These are phyloP conservation scores for Macroglossus sobrinus DNA, from an alignment of 2,113 vertebrate genomes.

Conservation along the genomic window DNA sequence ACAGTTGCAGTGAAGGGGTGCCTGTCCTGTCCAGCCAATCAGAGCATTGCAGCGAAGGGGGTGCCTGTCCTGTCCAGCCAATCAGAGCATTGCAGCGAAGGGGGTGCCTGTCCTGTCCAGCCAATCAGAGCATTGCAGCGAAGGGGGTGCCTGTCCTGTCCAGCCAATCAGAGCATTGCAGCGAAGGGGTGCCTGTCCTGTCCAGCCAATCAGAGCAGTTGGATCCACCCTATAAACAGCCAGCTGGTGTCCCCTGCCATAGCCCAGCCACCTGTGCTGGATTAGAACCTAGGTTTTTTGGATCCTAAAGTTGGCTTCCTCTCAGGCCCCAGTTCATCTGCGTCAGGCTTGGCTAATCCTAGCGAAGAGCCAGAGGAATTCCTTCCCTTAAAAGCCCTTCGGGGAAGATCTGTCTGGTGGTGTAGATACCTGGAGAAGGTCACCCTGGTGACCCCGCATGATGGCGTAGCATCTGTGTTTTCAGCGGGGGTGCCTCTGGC, in stretches of 20 bases:
- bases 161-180: no score
- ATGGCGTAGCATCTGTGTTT: rapidly evolving
- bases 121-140: not conserved
- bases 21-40: not conserved
- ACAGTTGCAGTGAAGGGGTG: not conserved
- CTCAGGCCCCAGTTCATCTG: not conserved
- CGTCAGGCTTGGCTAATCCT: not conserved
- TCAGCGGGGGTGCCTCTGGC: not conserved
- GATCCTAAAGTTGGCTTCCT: not conserved
- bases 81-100: not conserved
- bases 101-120: not conserved
- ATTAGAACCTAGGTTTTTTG: not conserved
- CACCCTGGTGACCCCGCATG: rapidly evolving
- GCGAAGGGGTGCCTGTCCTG: not conserved
- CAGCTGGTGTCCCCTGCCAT: not conserved
- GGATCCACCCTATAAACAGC: not conserved
- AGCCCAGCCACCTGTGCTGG: not conserved
- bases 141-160: not conserved
- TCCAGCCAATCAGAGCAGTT: not conserved
- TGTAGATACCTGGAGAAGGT: not conserved
- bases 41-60: not conserved
- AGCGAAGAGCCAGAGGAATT: not conserved
- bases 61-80: not conserved
- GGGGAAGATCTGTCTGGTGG: not conserved
- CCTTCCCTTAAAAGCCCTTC: not conserved